Evolutionary conservation across 1,140 invertebrate genomes (phyloP).

Genomic region (Pachyrhynchus sulphureomaculatus): DNA sequence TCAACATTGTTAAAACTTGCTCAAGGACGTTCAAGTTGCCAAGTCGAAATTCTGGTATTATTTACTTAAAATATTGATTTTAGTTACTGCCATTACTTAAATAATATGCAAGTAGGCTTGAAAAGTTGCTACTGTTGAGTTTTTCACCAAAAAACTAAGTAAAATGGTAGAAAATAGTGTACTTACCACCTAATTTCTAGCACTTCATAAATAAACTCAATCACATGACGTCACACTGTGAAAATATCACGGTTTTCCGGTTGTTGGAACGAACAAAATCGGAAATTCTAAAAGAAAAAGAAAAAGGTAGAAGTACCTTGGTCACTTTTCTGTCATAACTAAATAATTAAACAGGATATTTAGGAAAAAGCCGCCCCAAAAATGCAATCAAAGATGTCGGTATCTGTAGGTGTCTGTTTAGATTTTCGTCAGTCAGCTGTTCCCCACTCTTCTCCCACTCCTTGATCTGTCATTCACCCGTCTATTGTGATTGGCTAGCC

Average conservation of each 20-base stretch:
- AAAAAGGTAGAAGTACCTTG: slow-evolving; percentile 23
- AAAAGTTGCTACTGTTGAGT: neutral
- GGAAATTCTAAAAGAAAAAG: slow-evolving; percentile 24
- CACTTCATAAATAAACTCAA: slow-evolving; percentile 40
- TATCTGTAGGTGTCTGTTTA: slow-evolving; percentile 41
- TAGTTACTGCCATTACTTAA: slow-evolving; percentile 25
- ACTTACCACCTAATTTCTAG: slow-evolving; percentile 37
- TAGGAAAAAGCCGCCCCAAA: slow-evolving; percentile 30
- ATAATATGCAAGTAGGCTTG: neutral
- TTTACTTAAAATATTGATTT: slow-evolving; percentile 32
- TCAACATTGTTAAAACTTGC: slow-evolving; percentile 34
- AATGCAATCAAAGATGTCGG: slow-evolving; percentile 42
- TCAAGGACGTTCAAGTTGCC: slow-evolving; percentile 40
- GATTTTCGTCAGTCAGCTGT: slow-evolving; percentile 41
- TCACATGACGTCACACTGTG: slow-evolving; percentile 43
- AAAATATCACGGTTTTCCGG: slow-evolving; percentile 32
- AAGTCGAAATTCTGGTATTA: slow-evolving; percentile 24
- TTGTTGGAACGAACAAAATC: slow-evolving; percentile 22
- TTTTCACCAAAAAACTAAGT: neutral
- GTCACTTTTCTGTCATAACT: slow-evolving; percentile 43
- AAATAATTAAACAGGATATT: slow-evolving; percentile 33
- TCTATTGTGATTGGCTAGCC: slow-evolving; percentile 8
- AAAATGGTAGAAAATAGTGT: slow-evolving; percentile 10
- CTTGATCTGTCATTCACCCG: slow-evolving; percentile 4
- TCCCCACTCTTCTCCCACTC: slow-evolving; percentile 36